Evolutionary conservation across 1,140 invertebrate genomes (phyloP).

Genomic region (Steinernema khuongi): DNA sequence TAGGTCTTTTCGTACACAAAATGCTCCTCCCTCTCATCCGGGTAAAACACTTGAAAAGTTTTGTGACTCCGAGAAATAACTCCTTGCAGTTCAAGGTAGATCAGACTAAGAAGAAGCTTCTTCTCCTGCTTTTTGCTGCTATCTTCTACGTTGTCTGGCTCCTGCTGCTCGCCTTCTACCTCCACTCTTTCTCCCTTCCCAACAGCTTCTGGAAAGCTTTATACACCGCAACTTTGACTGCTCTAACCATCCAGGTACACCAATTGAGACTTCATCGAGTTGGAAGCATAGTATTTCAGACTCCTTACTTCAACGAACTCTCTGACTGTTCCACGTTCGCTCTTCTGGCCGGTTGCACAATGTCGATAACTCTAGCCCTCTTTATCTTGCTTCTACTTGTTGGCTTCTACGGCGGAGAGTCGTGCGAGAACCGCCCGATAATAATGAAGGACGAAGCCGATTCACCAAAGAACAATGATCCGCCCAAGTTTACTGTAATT

Average conservation of each 20-base stretch:
- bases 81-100: constrained; percentile 3
- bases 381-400: constrained; percentile 18
- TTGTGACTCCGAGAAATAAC: neutral
- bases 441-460: constrained; percentile 12
- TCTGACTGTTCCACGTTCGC: neutral
- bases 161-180: constrained; percentile 31
- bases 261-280: neutral
- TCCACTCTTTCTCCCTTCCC: constrained; percentile 23
- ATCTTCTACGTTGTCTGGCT: constrained; percentile 34
- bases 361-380: constrained; percentile 22
- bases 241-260: constrained; percentile 29
- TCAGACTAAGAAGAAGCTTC: constrained; percentile 11
- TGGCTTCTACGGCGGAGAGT: constrained; percentile 10
- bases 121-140: constrained; percentile 18
- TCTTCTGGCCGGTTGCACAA: constrained; percentile 22
- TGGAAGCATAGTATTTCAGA: constrained; percentile 14
- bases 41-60: neutral
- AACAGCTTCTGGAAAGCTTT: constrained; percentile 32
- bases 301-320: constrained; percentile 17
- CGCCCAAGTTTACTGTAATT: constrained; percentile 36
- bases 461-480: constrained; percentile 19
- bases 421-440: neutral
- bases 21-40: constrained; percentile 25
- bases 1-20: constrained; percentile 22
- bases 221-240: constrained; percentile 23